These are phyloP conservation scores for Luperina testacea DNA, from an alignment of 2,888 invertebrate species.

Conservation along the genomic window DNA sequence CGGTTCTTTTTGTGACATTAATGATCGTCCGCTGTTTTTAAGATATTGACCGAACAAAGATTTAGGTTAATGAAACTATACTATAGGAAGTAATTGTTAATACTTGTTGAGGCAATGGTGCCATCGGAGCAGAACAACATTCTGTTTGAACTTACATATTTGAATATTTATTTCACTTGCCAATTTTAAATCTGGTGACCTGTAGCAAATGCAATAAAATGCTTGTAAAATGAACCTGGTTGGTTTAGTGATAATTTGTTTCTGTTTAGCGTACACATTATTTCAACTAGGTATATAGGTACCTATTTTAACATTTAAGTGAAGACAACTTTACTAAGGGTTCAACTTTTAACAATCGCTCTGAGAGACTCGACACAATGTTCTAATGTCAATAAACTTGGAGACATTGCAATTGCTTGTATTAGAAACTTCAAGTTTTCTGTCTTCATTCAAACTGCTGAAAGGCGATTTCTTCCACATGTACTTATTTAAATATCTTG, in stretches of 20 bases:
- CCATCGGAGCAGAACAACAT: not conserved
- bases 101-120: not conserved
- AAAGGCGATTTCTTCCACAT: constrained; percentile 12
- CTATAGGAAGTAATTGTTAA: not conserved
- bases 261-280: not conserved
- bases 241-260: not conserved
- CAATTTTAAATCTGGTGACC: not conserved
- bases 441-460: constrained; percentile 14
- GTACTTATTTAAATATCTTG: not conserved
- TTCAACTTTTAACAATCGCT: not conserved
- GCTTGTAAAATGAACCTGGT: not conserved
- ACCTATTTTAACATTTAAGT: not conserved
- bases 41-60: not conserved
- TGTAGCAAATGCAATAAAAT: not conserved
- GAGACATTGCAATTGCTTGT: constrained; percentile 27
- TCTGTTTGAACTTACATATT: not conserved
- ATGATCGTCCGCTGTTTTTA: not conserved
- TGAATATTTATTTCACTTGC: not conserved
- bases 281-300: not conserved
- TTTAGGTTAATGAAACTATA: not conserved
- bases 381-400: constrained; percentile 25
- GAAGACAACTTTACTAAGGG: not conserved
- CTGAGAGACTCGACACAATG: not conserved
- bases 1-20: not conserved
- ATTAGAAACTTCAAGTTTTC: constrained; percentile 13